These are phyloP conservation scores for Caenorhabditis briggsae DNA, from an alignment of 1,140 invertebrate species.

Conservation along the genomic window DNA sequence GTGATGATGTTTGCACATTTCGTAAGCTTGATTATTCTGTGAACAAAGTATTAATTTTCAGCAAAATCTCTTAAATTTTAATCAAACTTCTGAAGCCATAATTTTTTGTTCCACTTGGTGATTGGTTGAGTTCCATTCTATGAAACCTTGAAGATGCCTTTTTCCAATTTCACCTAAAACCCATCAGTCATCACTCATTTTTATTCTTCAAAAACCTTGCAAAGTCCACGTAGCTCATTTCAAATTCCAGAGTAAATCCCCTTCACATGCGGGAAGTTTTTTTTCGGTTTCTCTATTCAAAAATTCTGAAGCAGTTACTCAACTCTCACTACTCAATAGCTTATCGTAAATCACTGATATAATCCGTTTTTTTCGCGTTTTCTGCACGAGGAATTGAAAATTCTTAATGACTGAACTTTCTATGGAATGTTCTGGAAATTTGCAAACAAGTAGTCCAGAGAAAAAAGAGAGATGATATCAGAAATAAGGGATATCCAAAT, in stretches of 20 bases:
- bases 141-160: neutral
- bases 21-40: too few relatives aligned
- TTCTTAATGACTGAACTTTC: neutral
- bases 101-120: too few relatives aligned
- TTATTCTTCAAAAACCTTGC: neutral
- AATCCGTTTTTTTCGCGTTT: neutral
- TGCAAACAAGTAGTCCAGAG: neutral
- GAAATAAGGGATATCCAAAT: neutral
- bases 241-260: neutral
- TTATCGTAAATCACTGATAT: slow-evolving; percentile 41
- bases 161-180: neutral
- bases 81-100: too few relatives aligned
- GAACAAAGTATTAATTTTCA: too few relatives aligned
- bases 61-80: too few relatives aligned
- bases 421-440: neutral
- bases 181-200: neutral
- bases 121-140: neutral
- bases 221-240: neutral
- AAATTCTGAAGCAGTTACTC: slow-evolving; percentile 17
- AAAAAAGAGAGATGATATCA: slow-evolving; percentile 9
- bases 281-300: neutral
- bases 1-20: too few relatives aligned
- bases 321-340: neutral
- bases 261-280: neutral
- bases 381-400: neutral